phyloP scores from a whole-genome alignment of 1,140 invertebrate species.

The Cecropterus lyciades region DNA sequence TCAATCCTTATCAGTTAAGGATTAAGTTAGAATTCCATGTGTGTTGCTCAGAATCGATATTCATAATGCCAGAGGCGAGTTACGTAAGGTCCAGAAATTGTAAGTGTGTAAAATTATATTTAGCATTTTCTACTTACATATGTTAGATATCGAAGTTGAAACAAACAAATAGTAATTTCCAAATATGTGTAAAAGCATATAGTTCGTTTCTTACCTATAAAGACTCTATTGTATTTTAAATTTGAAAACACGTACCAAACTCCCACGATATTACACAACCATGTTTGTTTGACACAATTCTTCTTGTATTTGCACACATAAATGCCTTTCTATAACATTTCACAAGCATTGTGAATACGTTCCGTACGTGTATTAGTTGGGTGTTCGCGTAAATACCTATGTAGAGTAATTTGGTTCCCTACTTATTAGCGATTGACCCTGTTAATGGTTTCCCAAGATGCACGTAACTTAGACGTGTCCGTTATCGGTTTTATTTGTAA shows the following conservation, averaged over 20 bases:
- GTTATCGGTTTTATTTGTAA: too few relatives aligned
- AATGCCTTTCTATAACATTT: constrained; percentile 29
- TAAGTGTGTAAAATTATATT: too few relatives aligned
- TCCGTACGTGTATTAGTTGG: constrained; percentile 10
- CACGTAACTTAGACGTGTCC: background rate
- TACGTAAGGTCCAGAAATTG: too few relatives aligned
- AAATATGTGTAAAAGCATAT: background rate
- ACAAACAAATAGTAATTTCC: too few relatives aligned
- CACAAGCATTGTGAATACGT: constrained; percentile 24
- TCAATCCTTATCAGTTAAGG: too few relatives aligned
- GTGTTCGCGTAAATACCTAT: constrained; percentile 8
- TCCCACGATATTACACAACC: constrained; percentile 29
- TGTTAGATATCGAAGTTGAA: too few relatives aligned
- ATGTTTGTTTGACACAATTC: constrained; percentile 34
- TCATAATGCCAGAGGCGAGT: too few relatives aligned
- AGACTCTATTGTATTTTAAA: constrained; percentile 25
- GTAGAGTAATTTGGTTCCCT: constrained; percentile 21
- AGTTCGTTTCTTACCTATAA: constrained; percentile 4
- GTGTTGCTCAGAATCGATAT: too few relatives aligned
- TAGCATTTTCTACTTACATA: too few relatives aligned
- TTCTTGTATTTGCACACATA: constrained; percentile 27
- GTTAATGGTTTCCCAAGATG: constrained; percentile 57
- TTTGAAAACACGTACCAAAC: constrained; percentile 23
- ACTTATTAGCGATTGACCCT: constrained; percentile 53
- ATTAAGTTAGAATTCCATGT: too few relatives aligned